Percentiles rank a stretch among this genome's conserved stretches.
phyloP scores from a whole-genome alignment of 1,140 invertebrate species.

The Capitella teleta region DNA sequence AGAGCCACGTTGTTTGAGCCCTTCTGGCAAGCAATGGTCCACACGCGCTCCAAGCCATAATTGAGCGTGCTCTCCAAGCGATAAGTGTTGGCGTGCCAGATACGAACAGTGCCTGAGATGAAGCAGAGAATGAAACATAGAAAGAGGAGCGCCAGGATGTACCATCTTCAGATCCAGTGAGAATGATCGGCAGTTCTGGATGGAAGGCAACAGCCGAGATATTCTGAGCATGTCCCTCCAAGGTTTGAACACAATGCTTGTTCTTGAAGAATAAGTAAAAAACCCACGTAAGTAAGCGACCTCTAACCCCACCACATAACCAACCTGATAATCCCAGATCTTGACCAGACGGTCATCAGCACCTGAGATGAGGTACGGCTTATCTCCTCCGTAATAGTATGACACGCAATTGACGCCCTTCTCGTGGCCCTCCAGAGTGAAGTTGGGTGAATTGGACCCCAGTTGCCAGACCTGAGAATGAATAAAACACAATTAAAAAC shows the following conservation, averaged over 20 bases:
- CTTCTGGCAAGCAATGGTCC: slow-evolving; percentile 90
- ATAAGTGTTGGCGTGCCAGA: slow-evolving; percentile 98
- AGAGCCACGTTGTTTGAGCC: slow-evolving; percentile 95
- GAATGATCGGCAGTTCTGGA: slow-evolving; percentile 90
- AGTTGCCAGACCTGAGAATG: slow-evolving; percentile 79
- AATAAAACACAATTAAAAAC: slow-evolving; percentile 5
- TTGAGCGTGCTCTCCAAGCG: slow-evolving; percentile 86
- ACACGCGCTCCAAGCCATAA: slow-evolving; percentile 95
- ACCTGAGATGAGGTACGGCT: slow-evolving; percentile 97
- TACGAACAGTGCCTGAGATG: slow-evolving; percentile 63
- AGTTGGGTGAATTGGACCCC: slow-evolving; percentile 92
- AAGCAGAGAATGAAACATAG: slow-evolving; percentile 1
- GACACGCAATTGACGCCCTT: slow-evolving; percentile 99
- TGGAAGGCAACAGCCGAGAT: slow-evolving; percentile 84
- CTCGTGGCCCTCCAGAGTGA: slow-evolving; percentile 95
- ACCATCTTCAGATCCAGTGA: slow-evolving; percentile 95
- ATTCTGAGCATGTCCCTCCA: slow-evolving; percentile 95
- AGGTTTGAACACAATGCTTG: slow-evolving; percentile 97
- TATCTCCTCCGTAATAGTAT: slow-evolving; percentile 99
- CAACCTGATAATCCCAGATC: slow-evolving; percentile 91
- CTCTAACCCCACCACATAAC: background rate
- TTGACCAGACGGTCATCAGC: slow-evolving; percentile 95
- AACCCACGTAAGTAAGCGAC: background rate
- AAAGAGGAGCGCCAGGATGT: slow-evolving; percentile 12
- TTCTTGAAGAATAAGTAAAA: slow-evolving; percentile 54